These are phyloP conservation scores for Melanophora roralis DNA, from an alignment of 2,888 invertebrate species.

Conservation along the genomic window DNA sequence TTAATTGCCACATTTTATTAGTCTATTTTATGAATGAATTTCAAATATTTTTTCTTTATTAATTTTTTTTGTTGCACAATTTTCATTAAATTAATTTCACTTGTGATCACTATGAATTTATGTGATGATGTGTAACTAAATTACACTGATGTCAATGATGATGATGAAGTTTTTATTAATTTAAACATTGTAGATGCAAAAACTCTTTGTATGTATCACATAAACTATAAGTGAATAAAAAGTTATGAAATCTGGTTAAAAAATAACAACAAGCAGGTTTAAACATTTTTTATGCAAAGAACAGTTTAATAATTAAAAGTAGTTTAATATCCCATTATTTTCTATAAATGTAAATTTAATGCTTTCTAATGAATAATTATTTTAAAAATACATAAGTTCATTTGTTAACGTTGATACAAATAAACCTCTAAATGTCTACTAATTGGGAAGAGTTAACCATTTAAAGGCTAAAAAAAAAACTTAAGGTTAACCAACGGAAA, in stretches of 20 bases:
- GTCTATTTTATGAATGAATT: constrained; percentile 24
- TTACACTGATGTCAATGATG: constrained; percentile 32
- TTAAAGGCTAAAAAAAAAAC: no score
- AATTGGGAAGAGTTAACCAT: no score
- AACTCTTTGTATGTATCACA: not conserved
- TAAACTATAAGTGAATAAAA: constrained; percentile 18
- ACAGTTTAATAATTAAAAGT: no score
- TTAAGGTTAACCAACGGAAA: no score
- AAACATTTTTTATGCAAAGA: no score
- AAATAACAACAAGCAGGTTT: no score
- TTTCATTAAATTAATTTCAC: constrained; percentile 55
- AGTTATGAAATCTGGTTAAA: not conserved
- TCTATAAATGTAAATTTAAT: no score
- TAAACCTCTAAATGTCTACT: no score
- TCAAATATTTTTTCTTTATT: constrained; percentile 1
- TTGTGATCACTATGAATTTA: constrained; percentile 40
- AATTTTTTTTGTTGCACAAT: constrained; percentile 34
- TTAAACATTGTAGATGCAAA: constrained; percentile 7
- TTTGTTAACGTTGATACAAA: no score
- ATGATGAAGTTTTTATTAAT: constrained; percentile 20
- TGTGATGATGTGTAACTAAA: constrained; percentile 51
- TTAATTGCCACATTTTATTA: constrained; percentile 53
- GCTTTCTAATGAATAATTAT: no score
- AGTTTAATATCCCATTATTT: no score
- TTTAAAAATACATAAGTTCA: no score